Evolutionary conservation across 2,113 vertebrate species (phyloP).

Genomic region (Cercopithecus mona): DNA sequence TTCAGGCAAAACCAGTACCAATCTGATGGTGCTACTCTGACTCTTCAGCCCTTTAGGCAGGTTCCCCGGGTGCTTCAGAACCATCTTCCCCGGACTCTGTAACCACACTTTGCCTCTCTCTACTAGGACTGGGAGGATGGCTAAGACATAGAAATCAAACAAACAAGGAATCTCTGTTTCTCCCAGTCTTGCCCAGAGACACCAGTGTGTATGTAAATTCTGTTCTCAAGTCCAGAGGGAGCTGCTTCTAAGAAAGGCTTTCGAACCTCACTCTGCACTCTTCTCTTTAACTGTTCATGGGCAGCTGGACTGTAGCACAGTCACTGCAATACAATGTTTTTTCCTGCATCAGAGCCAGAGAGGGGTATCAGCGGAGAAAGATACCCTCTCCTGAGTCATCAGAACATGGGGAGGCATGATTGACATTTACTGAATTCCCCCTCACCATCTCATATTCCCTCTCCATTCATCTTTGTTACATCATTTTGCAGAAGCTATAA

Average conservation of each 20-base stretch:
- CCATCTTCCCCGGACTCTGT: neutral
- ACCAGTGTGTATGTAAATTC: neutral
- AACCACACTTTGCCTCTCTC: neutral
- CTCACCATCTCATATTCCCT: neutral
- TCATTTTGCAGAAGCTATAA: neutral
- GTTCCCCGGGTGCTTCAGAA: neutral
- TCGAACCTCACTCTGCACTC: neutral
- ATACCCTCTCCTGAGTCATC: neutral
- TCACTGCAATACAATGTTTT: neutral
- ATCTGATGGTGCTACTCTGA: neutral
- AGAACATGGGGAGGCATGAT: neutral
- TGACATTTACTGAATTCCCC: neutral
- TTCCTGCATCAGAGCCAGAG: neutral
- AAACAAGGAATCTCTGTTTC: neutral
- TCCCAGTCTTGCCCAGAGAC: neutral
- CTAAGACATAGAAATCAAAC: neutral
- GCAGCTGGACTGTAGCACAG: neutral
- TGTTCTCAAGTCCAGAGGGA: neutral
- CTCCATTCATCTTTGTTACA: neutral
- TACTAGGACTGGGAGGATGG: neutral
- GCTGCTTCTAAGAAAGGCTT: neutral
- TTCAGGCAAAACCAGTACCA: neutral
- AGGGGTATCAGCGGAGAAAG: neutral
- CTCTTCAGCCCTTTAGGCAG: neutral
- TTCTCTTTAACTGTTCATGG: neutral